phyloP scores from a whole-genome alignment of 2,888 invertebrate species.

The Rhagophthalmus giganteus region DNA sequence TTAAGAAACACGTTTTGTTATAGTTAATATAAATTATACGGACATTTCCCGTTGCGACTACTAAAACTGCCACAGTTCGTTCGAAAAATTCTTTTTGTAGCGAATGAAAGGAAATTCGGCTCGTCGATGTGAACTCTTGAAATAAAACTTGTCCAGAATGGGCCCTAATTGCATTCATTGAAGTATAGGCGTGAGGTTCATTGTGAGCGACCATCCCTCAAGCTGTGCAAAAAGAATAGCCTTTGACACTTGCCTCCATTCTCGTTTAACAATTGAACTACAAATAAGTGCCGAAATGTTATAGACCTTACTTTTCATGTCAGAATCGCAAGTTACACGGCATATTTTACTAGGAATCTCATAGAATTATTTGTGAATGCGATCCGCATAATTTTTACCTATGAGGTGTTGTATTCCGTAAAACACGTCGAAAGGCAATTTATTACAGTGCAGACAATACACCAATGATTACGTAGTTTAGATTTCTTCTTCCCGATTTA shows the following conservation, averaged over 20 bases:
- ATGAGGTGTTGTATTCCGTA: too few species aligned
- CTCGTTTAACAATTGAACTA: conserved; percentile 44
- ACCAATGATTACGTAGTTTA: too few species aligned
- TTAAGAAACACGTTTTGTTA: neutral
- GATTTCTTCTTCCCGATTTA: too few species aligned
- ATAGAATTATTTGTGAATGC: neutral
- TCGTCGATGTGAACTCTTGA: conserved; percentile 12
- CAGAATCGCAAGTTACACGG: conserved; percentile 31
- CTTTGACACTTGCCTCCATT: conserved; percentile 50
- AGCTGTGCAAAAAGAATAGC: conserved; percentile 42
- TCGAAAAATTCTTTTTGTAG: conserved; percentile 6
- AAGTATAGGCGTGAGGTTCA: conserved; percentile 52
- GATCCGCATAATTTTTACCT: too few species aligned
- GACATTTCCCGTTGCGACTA: too few species aligned
- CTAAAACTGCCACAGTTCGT: conserved; percentile 10
- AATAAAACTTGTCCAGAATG: conserved; percentile 44
- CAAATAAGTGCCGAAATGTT: conserved; percentile 45
- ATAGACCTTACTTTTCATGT: conserved; percentile 31
- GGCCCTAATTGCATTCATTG: conserved; percentile 55
- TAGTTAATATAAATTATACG: conserved; percentile 2
- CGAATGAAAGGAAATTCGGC: conserved; percentile 15
- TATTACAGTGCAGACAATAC: too few species aligned
- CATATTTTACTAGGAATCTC: conserved; percentile 24
- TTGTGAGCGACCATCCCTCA: conserved; percentile 35
- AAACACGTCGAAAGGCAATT: too few species aligned